Evolutionary conservation across 2,797 vertebrate genomes (phyloP).

Genomic region (Sebastes paucispinis): DNA sequence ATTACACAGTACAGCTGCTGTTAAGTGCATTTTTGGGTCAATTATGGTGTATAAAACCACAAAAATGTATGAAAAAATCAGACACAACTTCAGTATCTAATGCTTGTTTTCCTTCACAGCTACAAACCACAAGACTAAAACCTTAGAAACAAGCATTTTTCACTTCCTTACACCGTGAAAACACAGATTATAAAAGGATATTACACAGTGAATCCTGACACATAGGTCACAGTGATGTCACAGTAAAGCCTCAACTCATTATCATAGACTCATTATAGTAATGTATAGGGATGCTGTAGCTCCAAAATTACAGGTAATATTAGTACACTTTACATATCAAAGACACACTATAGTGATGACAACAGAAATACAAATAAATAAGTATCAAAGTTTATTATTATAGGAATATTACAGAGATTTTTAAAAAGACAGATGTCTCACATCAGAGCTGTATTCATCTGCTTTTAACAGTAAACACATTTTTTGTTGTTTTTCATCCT

Average conservation of each 20-base stretch:
- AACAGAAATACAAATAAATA: not conserved
- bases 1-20: not conserved
- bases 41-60: too few species aligned
- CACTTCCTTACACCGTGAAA: not conserved
- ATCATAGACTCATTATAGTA: not conserved
- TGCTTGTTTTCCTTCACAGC: not conserved
- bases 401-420: not conserved
- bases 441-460: not conserved
- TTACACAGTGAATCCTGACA: not conserved
- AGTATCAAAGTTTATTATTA: not conserved
- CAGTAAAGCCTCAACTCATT: not conserved
- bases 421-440: not conserved
- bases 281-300: not conserved
- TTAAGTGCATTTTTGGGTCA: not conserved
- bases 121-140: too few species aligned
- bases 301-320: not conserved
- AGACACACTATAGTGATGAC: not conserved
- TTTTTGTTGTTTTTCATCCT: slow-evolving; percentile 12
- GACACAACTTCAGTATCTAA: not conserved
- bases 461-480: slow-evolving; percentile 22
- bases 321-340: not conserved
- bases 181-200: not conserved
- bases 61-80: not conserved
- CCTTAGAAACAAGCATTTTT: not conserved
- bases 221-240: not conserved